Evolutionary conservation across 2,888 invertebrate genomes (phyloP), one percentile per base, ranked within the genome.

Genomic region (Dicroscelio sp.): DNA sequence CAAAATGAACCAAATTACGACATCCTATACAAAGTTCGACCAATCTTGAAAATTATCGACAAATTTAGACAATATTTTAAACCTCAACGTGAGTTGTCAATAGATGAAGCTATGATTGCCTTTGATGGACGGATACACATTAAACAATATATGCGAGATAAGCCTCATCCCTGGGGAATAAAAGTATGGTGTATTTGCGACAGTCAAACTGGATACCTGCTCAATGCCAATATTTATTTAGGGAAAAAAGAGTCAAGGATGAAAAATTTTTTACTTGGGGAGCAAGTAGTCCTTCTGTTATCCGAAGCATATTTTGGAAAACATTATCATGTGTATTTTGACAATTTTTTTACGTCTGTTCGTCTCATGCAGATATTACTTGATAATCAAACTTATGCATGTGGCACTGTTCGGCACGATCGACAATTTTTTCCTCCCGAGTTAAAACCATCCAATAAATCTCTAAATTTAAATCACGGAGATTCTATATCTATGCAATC

Each of bases 401-500:
- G 71, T n/a, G 71, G 71, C 6, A 71, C 71, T 20, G 71, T 71
- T 4, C 71, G 71, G 12, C 20, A 12, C 30, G 48, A 71, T 23
- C 71, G 71, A 10, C 25, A 71, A 71, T 71, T 71, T 71, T 71
- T 71, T n/a, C 71, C 71, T 48, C 2, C 71, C 17, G 71, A 71
- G 10, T 30, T 71, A 8, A 71, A 48, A 71, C 48, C 43, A 25
- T 69, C 69, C 23, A 31, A 17, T 35, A 23, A 10, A 23, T 69
- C 69, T 1, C 25, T 38, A 43, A 17, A 4, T 69, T 23, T 38
- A 4, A 71, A 48, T 4, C 75, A 33, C n/a, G 75, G 35, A 1
- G 35, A 78, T 20, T 67, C 27, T 33, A 5, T 52, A 8, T 65
- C 65, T 23, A 80, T 80, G 80, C 80, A 80, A 69, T 80, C 48